Evolutionary conservation across 1,140 invertebrate species (phyloP), one percentile per base, ranked within the genome.

Genomic region (Samia ricini): DNA sequence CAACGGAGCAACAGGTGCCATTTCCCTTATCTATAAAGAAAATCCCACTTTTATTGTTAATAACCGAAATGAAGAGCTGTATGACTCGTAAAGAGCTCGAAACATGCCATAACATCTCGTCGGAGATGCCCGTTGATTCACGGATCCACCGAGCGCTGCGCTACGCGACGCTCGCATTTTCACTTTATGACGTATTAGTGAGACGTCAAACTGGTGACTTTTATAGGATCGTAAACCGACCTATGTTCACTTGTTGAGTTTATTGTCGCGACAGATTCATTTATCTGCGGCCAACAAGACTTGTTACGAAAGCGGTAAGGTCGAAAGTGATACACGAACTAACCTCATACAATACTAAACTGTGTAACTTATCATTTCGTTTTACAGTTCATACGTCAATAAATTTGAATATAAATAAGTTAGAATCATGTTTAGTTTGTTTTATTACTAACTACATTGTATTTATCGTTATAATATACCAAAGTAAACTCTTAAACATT

Each of bases 181-280:
- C 68, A 74, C 65, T 86, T 86, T 86, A 86, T 86, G 83, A 83
- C 74, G 76, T 86, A 86, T 86, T 83, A 88, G 85, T 85, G 77
- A 88, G 85, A 82, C 74, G 85, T 88, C 85, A 85, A 71, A 74
- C 61, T 62, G 66, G 68, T 69, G 85, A 88, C 83, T 73, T 88
- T 88, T 88, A 88, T 72, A 71, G 64, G 71, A 62, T 81, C 85
- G 77, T 88, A 88, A 88, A 85, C 57, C 75, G 75, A 79, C 77
- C 79, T 84, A 79, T 79, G 73, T 72, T 78, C 85, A 88, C 85
- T 88, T 88, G 85, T 88, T 85, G 85, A 85, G 79, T 85, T 80
- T 85, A 85, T 67, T 42, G 33, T 42, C 33, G 33, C 33, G 33
- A 42, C 33, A 42, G 33, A 42, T 42, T 42, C 15, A 26, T 48